Evolutionary conservation across 2,113 vertebrate species (phyloP).

Genomic region (Zeus faber): DNA sequence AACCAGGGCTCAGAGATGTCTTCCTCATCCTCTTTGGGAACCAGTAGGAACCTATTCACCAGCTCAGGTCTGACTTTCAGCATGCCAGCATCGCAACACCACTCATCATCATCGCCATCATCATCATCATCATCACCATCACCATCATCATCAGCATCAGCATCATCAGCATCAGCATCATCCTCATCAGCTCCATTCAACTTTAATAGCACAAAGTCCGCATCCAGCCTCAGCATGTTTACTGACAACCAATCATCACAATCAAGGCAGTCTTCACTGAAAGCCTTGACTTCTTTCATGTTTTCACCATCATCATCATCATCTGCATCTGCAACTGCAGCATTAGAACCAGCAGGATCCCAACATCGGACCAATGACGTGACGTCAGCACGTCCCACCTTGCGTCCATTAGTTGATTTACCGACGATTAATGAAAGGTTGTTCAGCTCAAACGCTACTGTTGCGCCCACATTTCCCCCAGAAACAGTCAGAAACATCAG

Average conservation of each 20-base stretch:
- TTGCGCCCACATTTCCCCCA: background rate
- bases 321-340: slow-evolving; percentile 23
- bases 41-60: slow-evolving; percentile 56
- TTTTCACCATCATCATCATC: background rate
- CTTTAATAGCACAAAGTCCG: background rate
- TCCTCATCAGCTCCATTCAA: slow-evolving; percentile 15
- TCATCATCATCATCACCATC: slow-evolving; percentile 9
- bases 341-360: slow-evolving; percentile 26
- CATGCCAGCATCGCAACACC: slow-evolving; percentile 55
- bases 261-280: background rate
- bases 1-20: slow-evolving; percentile 66
- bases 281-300: background rate
- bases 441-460: slow-evolving; percentile 21
- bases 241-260: too few relatives aligned
- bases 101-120: slow-evolving; percentile 14
- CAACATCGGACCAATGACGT: slow-evolving; percentile 6
- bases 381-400: slow-evolving; percentile 7
- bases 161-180: background rate
- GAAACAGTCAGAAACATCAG: slow-evolving; percentile 11
- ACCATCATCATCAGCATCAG: background rate
- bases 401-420: slow-evolving; percentile 15
- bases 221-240: too few relatives aligned
- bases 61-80: slow-evolving; percentile 85
- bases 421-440: slow-evolving; percentile 10
- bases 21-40: slow-evolving; percentile 51